These are phyloP conservation scores for Discoglossus pictus DNA, from an alignment of 2,797 vertebrate genomes.

Conservation along the genomic window DNA sequence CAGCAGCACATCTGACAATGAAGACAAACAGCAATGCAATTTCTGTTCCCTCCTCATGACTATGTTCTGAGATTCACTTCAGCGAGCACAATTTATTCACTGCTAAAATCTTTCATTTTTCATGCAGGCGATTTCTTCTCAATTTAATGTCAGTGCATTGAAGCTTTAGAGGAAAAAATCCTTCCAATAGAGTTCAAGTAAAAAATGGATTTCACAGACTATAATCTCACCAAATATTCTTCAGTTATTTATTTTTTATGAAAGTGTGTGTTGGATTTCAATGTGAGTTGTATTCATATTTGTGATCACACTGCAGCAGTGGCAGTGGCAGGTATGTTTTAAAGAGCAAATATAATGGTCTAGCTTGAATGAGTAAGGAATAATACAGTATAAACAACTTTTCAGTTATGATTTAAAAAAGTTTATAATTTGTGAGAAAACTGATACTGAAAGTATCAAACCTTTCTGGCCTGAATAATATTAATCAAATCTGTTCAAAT, in stretches of 20 bases:
- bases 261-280: not conserved
- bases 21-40: not conserved
- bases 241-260: not conserved
- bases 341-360: too few relatives aligned
- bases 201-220: constrained; percentile 4
- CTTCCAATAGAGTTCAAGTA: not conserved
- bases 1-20: not conserved
- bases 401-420: too few relatives aligned
- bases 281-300: too few relatives aligned
- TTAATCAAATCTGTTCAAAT: too few relatives aligned
- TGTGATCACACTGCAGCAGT: too few relatives aligned
- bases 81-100: constrained; percentile 34
- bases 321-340: too few relatives aligned
- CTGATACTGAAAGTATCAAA: too few relatives aligned
- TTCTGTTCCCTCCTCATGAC: constrained; percentile 5
- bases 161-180: constrained; percentile 15
- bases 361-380: too few relatives aligned
- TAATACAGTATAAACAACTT: too few relatives aligned
- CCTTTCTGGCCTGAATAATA: too few relatives aligned
- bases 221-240: constrained; percentile 2
- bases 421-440: too few relatives aligned
- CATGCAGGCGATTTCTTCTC: constrained; percentile 1
- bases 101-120: constrained; percentile 24
- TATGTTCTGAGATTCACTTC: constrained; percentile 27
- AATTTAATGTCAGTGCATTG: constrained; percentile 13